A percentile compares a stretch with the other conserved stretches of the same genome.
Conservation (phyloP, 2,113 vertebrate species). For the Lates calcarifer region DNA sequence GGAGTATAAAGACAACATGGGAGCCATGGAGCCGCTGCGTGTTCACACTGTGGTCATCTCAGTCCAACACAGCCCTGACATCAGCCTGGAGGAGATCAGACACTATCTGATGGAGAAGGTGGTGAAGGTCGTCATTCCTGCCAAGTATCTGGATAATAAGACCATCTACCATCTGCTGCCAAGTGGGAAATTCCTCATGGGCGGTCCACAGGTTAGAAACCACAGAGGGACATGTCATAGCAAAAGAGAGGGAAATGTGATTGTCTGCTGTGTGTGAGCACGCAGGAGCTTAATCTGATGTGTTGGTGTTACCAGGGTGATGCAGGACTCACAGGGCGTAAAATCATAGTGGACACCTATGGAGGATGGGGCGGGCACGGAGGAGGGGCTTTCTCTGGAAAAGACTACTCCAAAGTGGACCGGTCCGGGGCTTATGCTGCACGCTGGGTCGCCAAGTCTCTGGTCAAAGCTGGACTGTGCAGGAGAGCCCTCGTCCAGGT, state of each 20-base stretch:
- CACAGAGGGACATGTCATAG: not conserved
- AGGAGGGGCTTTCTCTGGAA: constrained; percentile 86
- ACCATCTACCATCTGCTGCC: constrained; percentile 85
- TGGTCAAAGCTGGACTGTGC: constrained; percentile 85
- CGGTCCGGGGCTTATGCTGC: constrained; percentile 85
- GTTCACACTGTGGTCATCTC: constrained; percentile 86
- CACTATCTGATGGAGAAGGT: constrained; percentile 81
- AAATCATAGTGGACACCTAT: constrained; percentile 86
- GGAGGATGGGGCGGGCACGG: constrained; percentile 86
- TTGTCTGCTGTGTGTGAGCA: not conserved
- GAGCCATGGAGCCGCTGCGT: constrained; percentile 82
- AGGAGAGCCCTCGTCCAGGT: constrained; percentile 84
- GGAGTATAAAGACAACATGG: constrained; percentile 81
- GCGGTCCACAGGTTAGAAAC: constrained; percentile 80
- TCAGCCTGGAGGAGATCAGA: constrained; percentile 78
- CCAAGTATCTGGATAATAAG: constrained; percentile 78
- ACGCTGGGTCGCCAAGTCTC: constrained; percentile 86
- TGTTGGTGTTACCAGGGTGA: constrained; percentile 70
- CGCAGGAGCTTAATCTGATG: not conserved
- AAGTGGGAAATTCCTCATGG: constrained; percentile 81
- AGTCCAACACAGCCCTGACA: constrained; percentile 79
- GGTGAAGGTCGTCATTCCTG: constrained; percentile 80
- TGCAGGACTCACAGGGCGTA: constrained; percentile 85
- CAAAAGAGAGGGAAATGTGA: not conserved
- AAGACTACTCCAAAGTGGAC: constrained; percentile 86